phyloP scores from a whole-genome alignment of 2,113 vertebrate genomes.

The Peucedramus taeniatus region DNA sequence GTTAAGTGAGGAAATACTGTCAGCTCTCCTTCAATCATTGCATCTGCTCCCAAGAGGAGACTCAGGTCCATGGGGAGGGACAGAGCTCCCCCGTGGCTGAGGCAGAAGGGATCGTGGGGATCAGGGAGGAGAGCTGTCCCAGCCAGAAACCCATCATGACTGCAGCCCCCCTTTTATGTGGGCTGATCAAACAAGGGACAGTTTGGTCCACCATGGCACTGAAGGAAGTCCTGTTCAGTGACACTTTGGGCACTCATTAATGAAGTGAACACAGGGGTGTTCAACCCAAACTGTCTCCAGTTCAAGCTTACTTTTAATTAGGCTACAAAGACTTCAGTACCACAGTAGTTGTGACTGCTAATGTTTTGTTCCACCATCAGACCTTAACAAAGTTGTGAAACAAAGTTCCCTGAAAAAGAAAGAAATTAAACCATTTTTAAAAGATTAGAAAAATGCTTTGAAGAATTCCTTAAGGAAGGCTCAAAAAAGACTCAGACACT shows the following conservation, averaged over 20 bases:
- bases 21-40: neutral
- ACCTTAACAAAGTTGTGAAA: neutral
- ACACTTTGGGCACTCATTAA: neutral
- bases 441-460: neutral
- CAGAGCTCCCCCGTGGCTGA: rapidly evolving
- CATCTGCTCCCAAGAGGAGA: rapidly evolving
- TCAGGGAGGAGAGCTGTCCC: neutral
- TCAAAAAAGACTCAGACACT: neutral
- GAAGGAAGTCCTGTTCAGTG: neutral
- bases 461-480: neutral
- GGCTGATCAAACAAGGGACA: neutral
- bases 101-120: neutral
- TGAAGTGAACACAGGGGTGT: neutral
- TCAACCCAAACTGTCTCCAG: neutral
- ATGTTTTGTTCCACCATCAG: neutral
- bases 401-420: neutral
- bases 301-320: neutral
- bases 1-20: neutral
- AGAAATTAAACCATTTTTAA: neutral
- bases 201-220: neutral
- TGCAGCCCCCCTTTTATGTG: neutral
- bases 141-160: rapidly evolving
- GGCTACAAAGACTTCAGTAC: neutral
- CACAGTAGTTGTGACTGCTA: neutral
- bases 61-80: rapidly evolving